Evolutionary conservation across 2,797 vertebrate genomes (phyloP).

Genomic region (Megaceryle alcyon): DNA sequence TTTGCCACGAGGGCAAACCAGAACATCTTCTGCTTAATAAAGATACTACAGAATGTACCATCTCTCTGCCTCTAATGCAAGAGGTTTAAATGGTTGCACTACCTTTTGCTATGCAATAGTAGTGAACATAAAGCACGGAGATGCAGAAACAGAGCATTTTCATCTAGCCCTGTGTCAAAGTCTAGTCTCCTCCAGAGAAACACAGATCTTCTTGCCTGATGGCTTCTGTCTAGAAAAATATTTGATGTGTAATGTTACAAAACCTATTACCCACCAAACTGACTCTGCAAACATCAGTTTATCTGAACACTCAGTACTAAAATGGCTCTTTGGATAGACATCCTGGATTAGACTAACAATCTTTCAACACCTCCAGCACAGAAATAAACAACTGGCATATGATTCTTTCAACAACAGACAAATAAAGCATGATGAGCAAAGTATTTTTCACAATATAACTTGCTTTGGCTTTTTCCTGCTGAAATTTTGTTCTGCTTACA

Average conservation of each 20-base stretch:
- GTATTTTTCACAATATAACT: not conserved
- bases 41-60: fast-evolving
- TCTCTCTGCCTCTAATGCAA: not conserved
- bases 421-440: not conserved
- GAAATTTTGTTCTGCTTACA: not conserved
- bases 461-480: not conserved
- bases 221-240: not conserved
- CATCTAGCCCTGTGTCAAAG: not conserved
- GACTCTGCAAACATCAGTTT: not conserved
- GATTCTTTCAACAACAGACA: not conserved
- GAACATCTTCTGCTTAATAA: not conserved
- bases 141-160: fast-evolving
- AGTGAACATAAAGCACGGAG: not conserved
- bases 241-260: not conserved
- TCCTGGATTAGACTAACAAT: not conserved
- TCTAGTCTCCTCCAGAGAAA: not conserved
- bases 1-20: not conserved
- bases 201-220: not conserved
- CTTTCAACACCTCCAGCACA: not conserved
- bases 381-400: not conserved
- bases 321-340: not conserved
- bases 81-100: fast-evolving
- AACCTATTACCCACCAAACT: not conserved
- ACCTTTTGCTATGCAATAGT: not conserved
- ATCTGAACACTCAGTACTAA: not conserved